Conservation (phyloP, 2,113 vertebrate species). For the Neotoma lepida region DNA sequence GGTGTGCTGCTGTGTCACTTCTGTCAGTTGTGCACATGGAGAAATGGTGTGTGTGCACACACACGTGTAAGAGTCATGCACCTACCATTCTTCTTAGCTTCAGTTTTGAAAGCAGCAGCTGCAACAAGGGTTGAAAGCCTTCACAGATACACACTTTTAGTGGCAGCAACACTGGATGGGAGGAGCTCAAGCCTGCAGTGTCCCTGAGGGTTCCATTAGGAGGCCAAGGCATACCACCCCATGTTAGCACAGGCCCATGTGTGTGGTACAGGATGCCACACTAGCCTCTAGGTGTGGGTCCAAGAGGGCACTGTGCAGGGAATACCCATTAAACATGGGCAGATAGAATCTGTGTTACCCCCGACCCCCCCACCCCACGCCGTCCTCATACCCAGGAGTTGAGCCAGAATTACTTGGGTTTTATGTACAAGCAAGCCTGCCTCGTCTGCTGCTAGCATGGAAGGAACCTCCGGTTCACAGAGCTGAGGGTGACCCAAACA, state of each 20-base stretch:
- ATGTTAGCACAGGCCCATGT: not conserved
- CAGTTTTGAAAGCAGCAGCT: not conserved
- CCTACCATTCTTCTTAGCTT: not conserved
- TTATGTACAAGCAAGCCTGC: not conserved
- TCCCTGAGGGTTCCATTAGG: not conserved
- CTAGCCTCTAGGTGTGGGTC: fast-evolving
- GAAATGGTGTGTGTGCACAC: not conserved
- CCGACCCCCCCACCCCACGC: no score
- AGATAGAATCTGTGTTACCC: fast-evolving
- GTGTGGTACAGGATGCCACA: not conserved
- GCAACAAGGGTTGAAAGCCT: fast-evolving
- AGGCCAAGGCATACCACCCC: not conserved
- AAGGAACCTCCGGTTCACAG: not conserved
- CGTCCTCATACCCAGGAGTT: not conserved
- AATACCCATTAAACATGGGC: fast-evolving
- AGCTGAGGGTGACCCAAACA: not conserved
- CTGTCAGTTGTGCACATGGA: fast-evolving
- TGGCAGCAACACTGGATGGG: not conserved
- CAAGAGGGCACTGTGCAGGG: not conserved
- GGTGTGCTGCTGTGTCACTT: fast-evolving
- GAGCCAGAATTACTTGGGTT: not conserved
- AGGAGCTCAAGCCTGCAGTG: not conserved
- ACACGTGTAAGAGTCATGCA: not conserved
- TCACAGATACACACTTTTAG: fast-evolving
- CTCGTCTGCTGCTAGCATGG: not conserved